Evolutionary conservation across 2,797 vertebrate species (phyloP), one percentile per base, ranked within the genome.

Genomic region (Rhinichthys osculus): DNA sequence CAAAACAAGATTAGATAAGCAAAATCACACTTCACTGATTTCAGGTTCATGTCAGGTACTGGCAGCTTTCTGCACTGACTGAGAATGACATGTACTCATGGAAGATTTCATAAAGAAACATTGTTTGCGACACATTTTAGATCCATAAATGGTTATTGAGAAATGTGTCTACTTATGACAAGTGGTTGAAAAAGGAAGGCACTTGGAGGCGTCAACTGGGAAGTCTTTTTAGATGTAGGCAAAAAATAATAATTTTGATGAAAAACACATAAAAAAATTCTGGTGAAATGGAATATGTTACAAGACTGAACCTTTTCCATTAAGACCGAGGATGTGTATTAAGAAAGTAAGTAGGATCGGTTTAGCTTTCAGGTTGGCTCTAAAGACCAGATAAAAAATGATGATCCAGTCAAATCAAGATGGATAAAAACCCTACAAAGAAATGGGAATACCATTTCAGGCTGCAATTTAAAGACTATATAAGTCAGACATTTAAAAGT

Each of bases 41-140:
- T 9, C 30, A 67, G 57, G 72, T 84, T 83, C 33, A 10, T 77
- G 21, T 77, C 71, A 52, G 42, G 40, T 38, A 70, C 57, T 64
- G 52, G 27, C 40, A 27, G 57, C 76, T 85, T 73, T 11, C 3
- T 90, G 85, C 89, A 88, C 88, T 90, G 87, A 38, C 54, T 16
- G 23, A 40, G 21, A 72, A 72, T 44, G 54, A 23, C 21, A 27
- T 4, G 33, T 4, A 59, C 7, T 59, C 7, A 1, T 78, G 23
- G 35, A 62, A 42, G 38, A 42, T 62, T 59, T 38, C 35, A 17
- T 77, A 38, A 14, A 57, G 6, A 54, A 76, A 76, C 5, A 2
- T n/a, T 21, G 8, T 54, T 76, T 76, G 5, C 30, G 5, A 35
- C 33, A 11, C 52, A n/a, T 59, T 59, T 59, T 59, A 13, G 47